Evolutionary conservation across 2,797 vertebrate species (phyloP).

Genomic region (Ptychadena robeensis): DNA sequence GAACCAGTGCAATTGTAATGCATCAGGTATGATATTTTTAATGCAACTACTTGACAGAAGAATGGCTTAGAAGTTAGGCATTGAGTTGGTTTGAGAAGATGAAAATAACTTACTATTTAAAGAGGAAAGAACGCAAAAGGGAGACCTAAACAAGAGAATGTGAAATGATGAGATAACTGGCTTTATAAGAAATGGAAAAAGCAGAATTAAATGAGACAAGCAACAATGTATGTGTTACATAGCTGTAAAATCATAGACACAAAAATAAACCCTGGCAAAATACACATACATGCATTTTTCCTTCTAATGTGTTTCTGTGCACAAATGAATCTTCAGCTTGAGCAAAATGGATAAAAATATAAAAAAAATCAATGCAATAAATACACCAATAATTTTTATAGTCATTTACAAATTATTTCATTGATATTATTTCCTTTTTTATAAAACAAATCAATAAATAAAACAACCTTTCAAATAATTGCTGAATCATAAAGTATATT

Average conservation of each 20-base stretch:
- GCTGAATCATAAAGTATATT: neutral
- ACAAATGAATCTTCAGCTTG: neutral
- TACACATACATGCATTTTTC: neutral
- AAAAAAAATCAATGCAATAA: neutral
- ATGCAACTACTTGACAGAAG: neutral
- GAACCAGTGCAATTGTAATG: neutral
- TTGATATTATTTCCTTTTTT: no score
- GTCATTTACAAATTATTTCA: neutral
- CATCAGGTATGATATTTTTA: neutral
- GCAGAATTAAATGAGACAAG: conserved; percentile 59
- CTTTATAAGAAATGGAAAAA: conserved; percentile 1
- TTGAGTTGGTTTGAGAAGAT: conserved; percentile 13
- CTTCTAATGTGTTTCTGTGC: neutral
- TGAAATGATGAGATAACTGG: conserved; percentile 53
- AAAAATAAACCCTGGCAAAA: no score
- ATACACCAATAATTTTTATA: neutral
- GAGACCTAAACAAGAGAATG: conserved; percentile 48
- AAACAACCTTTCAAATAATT: neutral
- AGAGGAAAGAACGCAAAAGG: conserved; percentile 61
- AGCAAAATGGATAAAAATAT: neutral
- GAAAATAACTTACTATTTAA: conserved; percentile 62
- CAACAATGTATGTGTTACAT: neutral
- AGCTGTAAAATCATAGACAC: neutral
- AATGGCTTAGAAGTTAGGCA: neutral
- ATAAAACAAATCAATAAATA: no score